phyloP scores from a whole-genome alignment of 2,113 vertebrate species.

The Camelus bactrianus region DNA sequence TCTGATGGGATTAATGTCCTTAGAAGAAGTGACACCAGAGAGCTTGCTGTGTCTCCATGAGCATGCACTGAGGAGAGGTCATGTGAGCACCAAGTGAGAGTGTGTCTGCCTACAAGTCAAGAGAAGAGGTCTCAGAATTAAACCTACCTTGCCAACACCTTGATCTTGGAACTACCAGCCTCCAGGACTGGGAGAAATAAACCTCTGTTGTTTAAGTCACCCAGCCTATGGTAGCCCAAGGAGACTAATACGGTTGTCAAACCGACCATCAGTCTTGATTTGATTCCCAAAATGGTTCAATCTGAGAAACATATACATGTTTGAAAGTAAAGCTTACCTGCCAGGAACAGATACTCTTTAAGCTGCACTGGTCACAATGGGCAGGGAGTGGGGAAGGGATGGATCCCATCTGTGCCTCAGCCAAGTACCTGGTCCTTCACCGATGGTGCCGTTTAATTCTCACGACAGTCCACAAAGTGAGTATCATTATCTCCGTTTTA shows the following conservation, averaged over 20 bases:
- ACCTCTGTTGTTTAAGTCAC: too few species aligned
- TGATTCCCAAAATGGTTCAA: not conserved
- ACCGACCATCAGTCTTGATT: not conserved
- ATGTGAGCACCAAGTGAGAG: rapidly evolving
- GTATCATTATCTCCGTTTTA: not conserved
- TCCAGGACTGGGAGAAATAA: not conserved
- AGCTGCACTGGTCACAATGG: not conserved
- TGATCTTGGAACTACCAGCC: not conserved
- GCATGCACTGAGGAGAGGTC: not conserved
- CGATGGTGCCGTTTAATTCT: not conserved
- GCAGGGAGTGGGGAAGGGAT: not conserved
- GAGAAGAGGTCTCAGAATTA: not conserved
- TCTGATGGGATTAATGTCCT: not conserved
- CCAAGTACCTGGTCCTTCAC: not conserved
- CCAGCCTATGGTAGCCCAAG: not conserved
- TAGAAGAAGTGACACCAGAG: not conserved
- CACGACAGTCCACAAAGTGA: too few species aligned
- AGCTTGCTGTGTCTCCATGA: not conserved
- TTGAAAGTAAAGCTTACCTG: not conserved
- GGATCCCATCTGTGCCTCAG: not conserved
- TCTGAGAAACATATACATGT: not conserved
- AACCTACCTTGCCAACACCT: not conserved
- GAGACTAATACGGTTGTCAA: not conserved
- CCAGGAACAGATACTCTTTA: not conserved
- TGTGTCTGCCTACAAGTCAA: not conserved